These are phyloP conservation scores for Sinotaia quadrata DNA, from an alignment of 2,888 invertebrate genomes.

Conservation along the genomic window DNA sequence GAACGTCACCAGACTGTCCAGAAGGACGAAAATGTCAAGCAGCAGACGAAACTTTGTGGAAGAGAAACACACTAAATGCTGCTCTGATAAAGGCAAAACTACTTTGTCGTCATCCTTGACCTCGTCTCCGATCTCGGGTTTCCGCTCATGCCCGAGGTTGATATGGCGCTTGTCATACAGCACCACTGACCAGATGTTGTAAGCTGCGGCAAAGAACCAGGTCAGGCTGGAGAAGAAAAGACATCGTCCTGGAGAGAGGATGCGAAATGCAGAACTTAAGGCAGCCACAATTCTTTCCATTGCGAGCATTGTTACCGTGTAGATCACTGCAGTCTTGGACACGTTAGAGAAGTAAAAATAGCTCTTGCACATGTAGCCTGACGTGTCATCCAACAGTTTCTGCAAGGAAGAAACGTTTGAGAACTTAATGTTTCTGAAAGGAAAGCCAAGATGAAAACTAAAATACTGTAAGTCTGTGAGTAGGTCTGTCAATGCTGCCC, in stretches of 20 bases:
- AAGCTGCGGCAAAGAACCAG: conserved; percentile 68
- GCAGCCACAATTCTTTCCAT: conserved; percentile 44
- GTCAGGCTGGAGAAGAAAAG: conserved; percentile 66
- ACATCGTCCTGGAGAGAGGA: conserved; percentile 38
- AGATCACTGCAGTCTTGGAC: conserved; percentile 57
- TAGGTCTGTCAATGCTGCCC: no score
- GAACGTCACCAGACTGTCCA: conserved; percentile 55
- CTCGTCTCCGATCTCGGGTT: background rate
- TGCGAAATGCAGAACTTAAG: conserved; percentile 35
- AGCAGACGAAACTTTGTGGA: conserved; percentile 51
- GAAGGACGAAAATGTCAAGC: conserved; percentile 46
- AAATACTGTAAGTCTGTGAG: no score
- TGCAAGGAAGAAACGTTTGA: no score
- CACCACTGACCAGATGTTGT: conserved; percentile 65
- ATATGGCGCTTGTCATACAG: conserved; percentile 43
- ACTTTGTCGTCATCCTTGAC: background rate
- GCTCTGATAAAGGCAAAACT: no score
- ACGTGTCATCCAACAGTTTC: conserved; percentile 32
- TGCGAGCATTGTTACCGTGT: conserved; percentile 41
- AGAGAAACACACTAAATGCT: conserved; percentile 47
- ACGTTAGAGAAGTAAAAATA: conserved; percentile 54
- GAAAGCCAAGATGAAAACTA: no score
- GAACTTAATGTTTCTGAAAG: no score
- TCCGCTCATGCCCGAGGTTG: background rate
- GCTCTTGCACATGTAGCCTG: conserved; percentile 45